A percentile compares a stretch with the other conserved stretches of the same genome.
Conservation (phyloP, 2,113 vertebrate genomes). For the Gymnogyps californianus region DNA sequence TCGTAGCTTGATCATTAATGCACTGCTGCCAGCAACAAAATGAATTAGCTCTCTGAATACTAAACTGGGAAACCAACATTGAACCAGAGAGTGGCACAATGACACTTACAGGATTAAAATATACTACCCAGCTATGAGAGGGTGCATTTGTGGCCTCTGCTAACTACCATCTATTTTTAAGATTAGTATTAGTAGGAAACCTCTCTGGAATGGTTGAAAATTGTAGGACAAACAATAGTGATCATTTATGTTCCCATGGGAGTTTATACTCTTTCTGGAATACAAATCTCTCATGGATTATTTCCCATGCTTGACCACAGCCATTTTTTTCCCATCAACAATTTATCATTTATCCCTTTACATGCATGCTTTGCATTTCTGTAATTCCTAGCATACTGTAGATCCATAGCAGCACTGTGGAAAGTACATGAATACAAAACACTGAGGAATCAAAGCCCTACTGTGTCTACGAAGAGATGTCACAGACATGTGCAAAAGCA, state of each 20-base stretch:
- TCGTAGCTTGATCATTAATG: conserved; percentile 69
- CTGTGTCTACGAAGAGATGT: conserved; percentile 28
- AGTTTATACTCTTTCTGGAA: conserved; percentile 24
- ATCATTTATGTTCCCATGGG: conserved; percentile 32
- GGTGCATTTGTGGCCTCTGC: conserved; percentile 26
- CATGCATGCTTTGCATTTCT: conserved; percentile 59
- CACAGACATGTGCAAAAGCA: conserved; percentile 7
- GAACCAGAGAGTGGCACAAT: conserved; percentile 50
- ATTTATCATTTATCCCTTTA: conserved; percentile 42
- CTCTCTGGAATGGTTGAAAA: background rate
- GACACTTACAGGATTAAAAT: conserved; percentile 60
- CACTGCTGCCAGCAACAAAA: conserved; percentile 63
- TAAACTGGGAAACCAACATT: conserved; percentile 48
- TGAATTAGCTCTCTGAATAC: conserved; percentile 73
- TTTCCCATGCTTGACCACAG: conserved; percentile 34
- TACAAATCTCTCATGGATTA: background rate
- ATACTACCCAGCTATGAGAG: conserved; percentile 36
- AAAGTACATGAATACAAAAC: conserved; percentile 55
- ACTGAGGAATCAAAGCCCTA: conserved; percentile 11
- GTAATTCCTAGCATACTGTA: conserved; percentile 53
- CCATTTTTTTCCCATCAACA: conserved; percentile 15
- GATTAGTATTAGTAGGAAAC: background rate
- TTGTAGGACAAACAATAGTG: background rate
- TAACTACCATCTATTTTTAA: conserved; percentile 60
- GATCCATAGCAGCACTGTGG: background rate